Conservation (phyloP, 2,888 invertebrate species). For the Limenitis camilla region DNA sequence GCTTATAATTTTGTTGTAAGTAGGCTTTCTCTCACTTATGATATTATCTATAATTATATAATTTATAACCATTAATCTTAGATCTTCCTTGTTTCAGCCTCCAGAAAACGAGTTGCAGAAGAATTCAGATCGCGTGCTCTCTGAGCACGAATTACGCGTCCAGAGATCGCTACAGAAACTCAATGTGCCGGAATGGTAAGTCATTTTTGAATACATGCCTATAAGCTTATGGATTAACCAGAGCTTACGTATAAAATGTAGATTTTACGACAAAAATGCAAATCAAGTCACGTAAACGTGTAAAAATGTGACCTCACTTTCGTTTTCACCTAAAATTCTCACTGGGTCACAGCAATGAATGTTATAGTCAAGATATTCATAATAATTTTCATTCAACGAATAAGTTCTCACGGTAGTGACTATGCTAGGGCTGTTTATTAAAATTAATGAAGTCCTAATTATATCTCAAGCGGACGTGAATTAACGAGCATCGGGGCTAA, state of each 20-base stretch:
- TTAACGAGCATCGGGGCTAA: slow-evolving; percentile 9
- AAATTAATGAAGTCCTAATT: slow-evolving; percentile 43
- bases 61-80: slow-evolving; percentile 24
- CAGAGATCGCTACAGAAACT: slow-evolving; percentile 94
- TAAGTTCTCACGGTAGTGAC: slow-evolving; percentile 33
- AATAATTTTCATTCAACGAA: slow-evolving; percentile 4
- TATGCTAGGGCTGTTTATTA: slow-evolving; percentile 33
- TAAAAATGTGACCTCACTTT: background rate
- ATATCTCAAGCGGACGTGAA: slow-evolving; percentile 22
- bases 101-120: slow-evolving; percentile 96
- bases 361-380: background rate
- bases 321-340: background rate
- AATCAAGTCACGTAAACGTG: background rate
- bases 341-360: background rate
- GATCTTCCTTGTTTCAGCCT: slow-evolving; percentile 87
- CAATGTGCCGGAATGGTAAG: slow-evolving; percentile 95
- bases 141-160: slow-evolving; percentile 94
- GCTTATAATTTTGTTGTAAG: slow-evolving; percentile 1
- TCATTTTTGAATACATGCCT: slow-evolving; percentile 3
- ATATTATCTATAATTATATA: background rate
- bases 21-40: background rate
- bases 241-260: background rate
- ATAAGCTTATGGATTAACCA: background rate
- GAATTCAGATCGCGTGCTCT: slow-evolving; percentile 87
- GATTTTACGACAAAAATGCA: background rate